Conservation (phyloP, 2,888 invertebrate species). For the Actias luna region DNA sequence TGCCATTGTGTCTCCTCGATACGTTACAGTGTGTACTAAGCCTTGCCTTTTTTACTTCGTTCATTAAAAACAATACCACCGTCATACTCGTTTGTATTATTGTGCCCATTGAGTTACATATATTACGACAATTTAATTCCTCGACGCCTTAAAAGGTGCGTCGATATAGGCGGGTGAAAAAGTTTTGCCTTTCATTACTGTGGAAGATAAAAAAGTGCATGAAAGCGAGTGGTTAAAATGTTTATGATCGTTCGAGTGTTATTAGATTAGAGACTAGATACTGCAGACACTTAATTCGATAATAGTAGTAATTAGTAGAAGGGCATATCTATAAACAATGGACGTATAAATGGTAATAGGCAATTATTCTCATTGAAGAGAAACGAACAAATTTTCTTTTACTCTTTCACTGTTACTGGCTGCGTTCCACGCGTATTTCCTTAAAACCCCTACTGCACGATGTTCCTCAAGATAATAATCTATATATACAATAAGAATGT, state of each 20-base stretch:
- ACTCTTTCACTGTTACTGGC: too few species aligned
- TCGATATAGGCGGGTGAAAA: neutral
- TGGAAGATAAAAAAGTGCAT: neutral
- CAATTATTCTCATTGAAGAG: neutral
- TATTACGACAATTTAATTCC: slow-evolving; percentile 1
- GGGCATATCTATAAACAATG: neutral
- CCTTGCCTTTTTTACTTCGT: neutral
- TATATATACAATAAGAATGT: too few species aligned
- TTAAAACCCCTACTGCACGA: too few species aligned
- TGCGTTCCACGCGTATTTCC: too few species aligned
- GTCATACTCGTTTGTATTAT: neutral
- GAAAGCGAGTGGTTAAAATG: neutral
- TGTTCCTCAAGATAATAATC: too few species aligned
- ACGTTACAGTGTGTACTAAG: neutral
- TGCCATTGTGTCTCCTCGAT: neutral
- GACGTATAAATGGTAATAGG: neutral
- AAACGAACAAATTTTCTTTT: too few species aligned
- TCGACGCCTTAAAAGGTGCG: neutral
- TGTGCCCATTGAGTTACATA: neutral
- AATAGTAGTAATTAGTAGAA: neutral
- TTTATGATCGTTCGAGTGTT: neutral
- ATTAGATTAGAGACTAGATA: neutral
- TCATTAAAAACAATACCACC: neutral
- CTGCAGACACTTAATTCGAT: neutral
- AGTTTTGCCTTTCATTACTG: neutral